These are phyloP conservation scores for Pipa parva DNA, from an alignment of 2,113 vertebrate genomes.

Conservation along the genomic window DNA sequence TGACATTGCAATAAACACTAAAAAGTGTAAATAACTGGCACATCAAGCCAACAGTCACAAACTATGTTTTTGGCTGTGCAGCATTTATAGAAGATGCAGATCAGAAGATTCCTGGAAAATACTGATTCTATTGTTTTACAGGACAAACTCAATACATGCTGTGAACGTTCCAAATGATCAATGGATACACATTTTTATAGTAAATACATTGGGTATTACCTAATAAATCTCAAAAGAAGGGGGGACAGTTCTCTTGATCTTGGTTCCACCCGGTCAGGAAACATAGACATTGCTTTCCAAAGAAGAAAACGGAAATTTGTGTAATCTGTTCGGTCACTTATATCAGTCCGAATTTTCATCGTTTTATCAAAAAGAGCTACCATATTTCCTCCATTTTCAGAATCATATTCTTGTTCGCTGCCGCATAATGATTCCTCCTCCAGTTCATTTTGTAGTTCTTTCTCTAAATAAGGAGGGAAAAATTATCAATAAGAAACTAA, in stretches of 20 bases:
- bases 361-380: slow-evolving; percentile 71
- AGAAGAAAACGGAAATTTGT: slow-evolving; percentile 86
- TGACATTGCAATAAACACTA: too few relatives aligned
- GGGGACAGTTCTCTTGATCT: slow-evolving; percentile 87
- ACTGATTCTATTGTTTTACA: too few relatives aligned
- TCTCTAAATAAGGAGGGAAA: slow-evolving; percentile 61
- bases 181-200: too few relatives aligned
- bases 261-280: slow-evolving; percentile 85
- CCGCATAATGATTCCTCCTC: slow-evolving; percentile 30
- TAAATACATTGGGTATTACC: slow-evolving; percentile 55
- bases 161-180: too few relatives aligned
- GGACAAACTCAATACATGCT: too few relatives aligned
- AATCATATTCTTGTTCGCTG: slow-evolving; percentile 54
- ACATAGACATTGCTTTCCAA: slow-evolving; percentile 82
- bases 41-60: too few relatives aligned
- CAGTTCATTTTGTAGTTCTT: slow-evolving; percentile 64
- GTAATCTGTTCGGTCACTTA: slow-evolving; percentile 76
- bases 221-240: slow-evolving; percentile 87
- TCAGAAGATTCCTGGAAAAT: too few relatives aligned
- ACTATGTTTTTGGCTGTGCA: too few relatives aligned
- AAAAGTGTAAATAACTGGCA: too few relatives aligned
- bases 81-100: too few relatives aligned
- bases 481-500: too few relatives aligned
- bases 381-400: slow-evolving; percentile 61
- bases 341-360: slow-evolving; percentile 56